A percentile compares a stretch with the other conserved stretches of the same genome.
Evolutionary conservation across 2,888 invertebrate species (phyloP).

Genomic region (Sminthurinus aureus): DNA sequence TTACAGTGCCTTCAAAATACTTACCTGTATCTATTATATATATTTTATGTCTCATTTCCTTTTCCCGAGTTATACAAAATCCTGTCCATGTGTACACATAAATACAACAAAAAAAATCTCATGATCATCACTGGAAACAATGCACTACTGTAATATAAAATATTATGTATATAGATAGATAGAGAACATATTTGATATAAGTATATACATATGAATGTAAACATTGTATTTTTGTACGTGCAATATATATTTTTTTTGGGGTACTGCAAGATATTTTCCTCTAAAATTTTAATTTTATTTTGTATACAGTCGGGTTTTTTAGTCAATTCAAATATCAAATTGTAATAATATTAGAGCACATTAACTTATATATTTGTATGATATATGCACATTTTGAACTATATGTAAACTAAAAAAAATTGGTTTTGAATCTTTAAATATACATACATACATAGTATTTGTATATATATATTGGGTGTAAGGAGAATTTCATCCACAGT

Average conservation of each 20-base stretch:
- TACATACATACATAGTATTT: background rate
- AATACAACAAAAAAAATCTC: slow-evolving; percentile 3
- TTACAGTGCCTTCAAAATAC: background rate
- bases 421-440: background rate
- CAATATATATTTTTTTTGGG: too few relatives aligned
- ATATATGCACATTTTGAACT: too few relatives aligned
- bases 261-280: too few relatives aligned
- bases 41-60: background rate
- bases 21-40: background rate
- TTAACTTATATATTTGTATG: too few relatives aligned
- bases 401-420: background rate
- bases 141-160: background rate
- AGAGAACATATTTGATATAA: too few relatives aligned
- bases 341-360: background rate
- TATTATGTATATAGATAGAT: too few relatives aligned
- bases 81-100: background rate
- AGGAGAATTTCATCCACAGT: too few relatives aligned
- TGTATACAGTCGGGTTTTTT: background rate
- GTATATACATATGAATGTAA: too few relatives aligned
- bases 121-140: background rate
- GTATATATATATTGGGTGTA: background rate
- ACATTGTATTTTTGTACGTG: too few relatives aligned
- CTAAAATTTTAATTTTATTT: too few relatives aligned
- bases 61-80: background rate
- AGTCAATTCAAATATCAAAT: background rate